Evolutionary conservation across 2,888 invertebrate species (phyloP), one percentile per base, ranked within the genome.

Genomic region (Rhagium mordax): DNA sequence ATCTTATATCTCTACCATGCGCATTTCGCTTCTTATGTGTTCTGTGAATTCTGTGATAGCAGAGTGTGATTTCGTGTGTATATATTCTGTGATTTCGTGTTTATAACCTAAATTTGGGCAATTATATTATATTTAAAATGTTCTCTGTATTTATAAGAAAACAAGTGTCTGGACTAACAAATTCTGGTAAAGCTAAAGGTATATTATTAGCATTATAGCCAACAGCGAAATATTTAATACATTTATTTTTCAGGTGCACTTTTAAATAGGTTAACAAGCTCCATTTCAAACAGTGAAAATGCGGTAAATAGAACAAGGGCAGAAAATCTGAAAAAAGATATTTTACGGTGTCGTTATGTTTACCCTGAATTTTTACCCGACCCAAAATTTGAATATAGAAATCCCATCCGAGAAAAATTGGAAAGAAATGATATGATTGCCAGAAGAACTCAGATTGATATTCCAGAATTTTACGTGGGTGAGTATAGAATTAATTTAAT

Each of bases 401-500:
- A 99, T 88, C 85, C 89, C 8, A 87, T 97, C 0, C 89, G 94
- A 69, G 99, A 99, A 86, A 95, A 94, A 85, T 87, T 99, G 15
- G 98, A 99, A 85, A 91, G 99, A 73, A 88, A 90, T 74, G 99
- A 99, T 86, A 99, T 99, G 99, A 85, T 99, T 29, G 92, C 93
- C 72, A 90, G 99, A 71, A 90, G 98, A 80, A 89, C 88, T 64
- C 90, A 94, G 75, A 90, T 99, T 76, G 94, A 96, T 85, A 94
- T 99, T 77, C 99, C 99, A 0, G 98, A 99, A 87, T 99, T 99
- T 90, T 99, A 98, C 90, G 98, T 98, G 83, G 99, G 96, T 94
- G 86, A 87, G 93, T 87, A n/a, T n/a, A n/a, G n/a, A 15, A 24
- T 24, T 24, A 24, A 3, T 24, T 6, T 24, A 4, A 24, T 4